These are phyloP conservation scores for Rhynchomys soricoides DNA, from an alignment of 2,113 vertebrate species.

Conservation along the genomic window DNA sequence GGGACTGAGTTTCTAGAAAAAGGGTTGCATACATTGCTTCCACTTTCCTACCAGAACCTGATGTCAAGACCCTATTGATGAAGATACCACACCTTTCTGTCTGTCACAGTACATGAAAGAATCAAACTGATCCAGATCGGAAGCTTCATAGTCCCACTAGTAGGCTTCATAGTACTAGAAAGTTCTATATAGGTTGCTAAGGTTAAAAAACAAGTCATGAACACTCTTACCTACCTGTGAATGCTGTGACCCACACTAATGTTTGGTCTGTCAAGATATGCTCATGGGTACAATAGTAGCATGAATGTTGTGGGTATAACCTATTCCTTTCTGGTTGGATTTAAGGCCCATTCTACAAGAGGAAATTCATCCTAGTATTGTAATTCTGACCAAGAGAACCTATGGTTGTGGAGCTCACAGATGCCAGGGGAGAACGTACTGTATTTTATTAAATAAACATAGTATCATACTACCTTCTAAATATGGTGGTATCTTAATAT, in stretches of 20 bases:
- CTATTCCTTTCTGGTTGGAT: not conserved
- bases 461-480: not conserved
- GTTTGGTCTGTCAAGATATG: not conserved
- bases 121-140: not conserved
- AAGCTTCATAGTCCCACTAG: not conserved
- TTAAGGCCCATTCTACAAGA: not conserved
- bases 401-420: not conserved
- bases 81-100: not conserved
- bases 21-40: too few relatives aligned
- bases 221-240: not conserved
- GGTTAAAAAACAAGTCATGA: not conserved
- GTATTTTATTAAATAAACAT: not conserved
- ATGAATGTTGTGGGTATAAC: not conserved
- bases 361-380: not conserved
- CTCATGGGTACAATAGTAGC: not conserved
- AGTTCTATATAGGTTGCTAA: not conserved
- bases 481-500: not conserved
- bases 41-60: not conserved
- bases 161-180: not conserved
- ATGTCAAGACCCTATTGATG: not conserved
- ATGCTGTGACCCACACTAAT: not conserved
- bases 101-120: not conserved
- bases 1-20: conserved; percentile 6
- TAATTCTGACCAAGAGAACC: not conserved
- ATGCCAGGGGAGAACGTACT: not conserved